Evolutionary conservation across 37 sponge, comb jelly and placozoan species (phyloP).

Genomic region (Aphrocallistes beatrix): DNA sequence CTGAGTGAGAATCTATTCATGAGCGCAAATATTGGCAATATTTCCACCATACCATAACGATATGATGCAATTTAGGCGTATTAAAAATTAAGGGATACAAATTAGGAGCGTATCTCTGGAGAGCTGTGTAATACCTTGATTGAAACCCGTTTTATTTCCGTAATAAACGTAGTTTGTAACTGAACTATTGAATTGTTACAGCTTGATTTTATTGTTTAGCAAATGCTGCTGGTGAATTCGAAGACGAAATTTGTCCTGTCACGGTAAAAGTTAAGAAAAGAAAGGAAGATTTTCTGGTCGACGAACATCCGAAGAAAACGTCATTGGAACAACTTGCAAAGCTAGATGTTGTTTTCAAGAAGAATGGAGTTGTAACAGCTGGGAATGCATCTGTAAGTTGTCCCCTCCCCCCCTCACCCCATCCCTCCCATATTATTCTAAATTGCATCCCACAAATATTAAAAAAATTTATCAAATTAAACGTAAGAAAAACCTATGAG

Average conservation of each 20-base stretch:
- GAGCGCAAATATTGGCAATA: too few species aligned
- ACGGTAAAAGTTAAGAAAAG: constrained; percentile 80
- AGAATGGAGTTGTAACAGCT: constrained; percentile 83
- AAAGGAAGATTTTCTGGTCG: constrained; percentile 45
- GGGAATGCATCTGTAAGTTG: constrained; percentile 90
- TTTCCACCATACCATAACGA: too few species aligned
- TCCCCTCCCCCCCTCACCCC: neutral
- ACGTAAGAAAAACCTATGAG: neutral
- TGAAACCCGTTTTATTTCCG: too few species aligned
- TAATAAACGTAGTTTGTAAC: too few species aligned
- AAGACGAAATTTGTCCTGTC: constrained; percentile 62
- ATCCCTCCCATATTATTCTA: neutral
- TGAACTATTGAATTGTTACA: too few species aligned
- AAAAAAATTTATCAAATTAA: neutral
- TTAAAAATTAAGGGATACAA: too few species aligned
- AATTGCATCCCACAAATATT: neutral
- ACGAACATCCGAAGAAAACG: constrained; percentile 85
- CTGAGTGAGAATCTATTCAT: too few species aligned
- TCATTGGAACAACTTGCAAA: constrained; percentile 58
- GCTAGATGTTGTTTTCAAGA: constrained; percentile 83
- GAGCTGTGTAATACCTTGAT: too few species aligned
- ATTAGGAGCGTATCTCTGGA: too few species aligned
- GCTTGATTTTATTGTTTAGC: constrained; percentile 37
- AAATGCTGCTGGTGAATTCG: constrained; percentile 47
- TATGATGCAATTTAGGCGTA: too few species aligned